These are phyloP conservation scores for Nymphicus hollandicus DNA, from an alignment of 2,113 vertebrate species.

Conservation along the genomic window DNA sequence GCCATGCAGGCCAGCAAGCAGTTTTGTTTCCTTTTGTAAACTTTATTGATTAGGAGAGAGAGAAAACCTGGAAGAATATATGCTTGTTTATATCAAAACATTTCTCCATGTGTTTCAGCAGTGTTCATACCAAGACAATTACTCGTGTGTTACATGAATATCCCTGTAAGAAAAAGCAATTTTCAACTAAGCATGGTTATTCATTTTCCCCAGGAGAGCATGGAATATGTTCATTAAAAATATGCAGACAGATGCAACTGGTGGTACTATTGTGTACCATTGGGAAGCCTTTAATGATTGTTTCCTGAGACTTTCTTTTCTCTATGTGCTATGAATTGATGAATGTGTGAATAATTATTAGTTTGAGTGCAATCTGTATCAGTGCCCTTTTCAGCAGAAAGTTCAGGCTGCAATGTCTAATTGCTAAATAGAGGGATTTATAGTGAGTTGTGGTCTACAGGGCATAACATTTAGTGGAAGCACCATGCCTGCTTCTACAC, in stretches of 20 bases:
- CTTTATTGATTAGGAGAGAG: not conserved
- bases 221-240: not conserved
- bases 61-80: not conserved
- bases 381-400: not conserved
- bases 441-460: not conserved
- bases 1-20: not conserved
- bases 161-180: not conserved
- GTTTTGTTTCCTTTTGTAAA: not conserved
- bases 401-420: not conserved
- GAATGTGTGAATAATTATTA: not conserved
- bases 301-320: not conserved
- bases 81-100: not conserved
- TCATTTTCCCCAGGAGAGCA: not conserved
- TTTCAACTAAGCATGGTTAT: not conserved
- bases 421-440: slow-evolving; percentile 9
- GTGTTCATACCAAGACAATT: not conserved
- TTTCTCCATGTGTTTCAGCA: not conserved
- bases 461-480: not conserved
- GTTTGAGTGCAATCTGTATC: not conserved
- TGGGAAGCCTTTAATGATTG: not conserved
- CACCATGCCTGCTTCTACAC: not conserved
- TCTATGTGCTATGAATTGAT: not conserved
- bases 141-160: not conserved
- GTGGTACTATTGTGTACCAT: not conserved
- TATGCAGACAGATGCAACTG: not conserved